Evolutionary conservation across 2,797 vertebrate genomes (phyloP).

Genomic region (Sebastes baramenuke): DNA sequence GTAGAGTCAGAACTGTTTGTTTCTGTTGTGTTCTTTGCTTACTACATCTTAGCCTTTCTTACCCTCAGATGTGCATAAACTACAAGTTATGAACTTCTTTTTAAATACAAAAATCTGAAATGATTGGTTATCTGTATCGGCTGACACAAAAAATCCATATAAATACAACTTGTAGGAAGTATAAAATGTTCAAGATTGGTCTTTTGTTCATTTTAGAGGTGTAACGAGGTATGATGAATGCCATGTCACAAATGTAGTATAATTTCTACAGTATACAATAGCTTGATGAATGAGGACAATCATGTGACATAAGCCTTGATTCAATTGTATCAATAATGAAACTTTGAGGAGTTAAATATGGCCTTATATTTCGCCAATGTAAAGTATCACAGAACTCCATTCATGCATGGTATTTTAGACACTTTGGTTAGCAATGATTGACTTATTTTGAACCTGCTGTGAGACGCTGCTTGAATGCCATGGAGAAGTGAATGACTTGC

Average conservation of each 20-base stretch:
- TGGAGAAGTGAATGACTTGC: not conserved
- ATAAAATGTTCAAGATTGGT: not conserved
- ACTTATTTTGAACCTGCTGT: not conserved
- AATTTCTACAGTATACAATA: not conserved
- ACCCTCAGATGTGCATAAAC: too few relatives aligned
- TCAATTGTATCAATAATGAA: not conserved
- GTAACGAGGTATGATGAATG: not conserved
- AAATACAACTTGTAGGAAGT: not conserved
- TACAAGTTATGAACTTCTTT: too few relatives aligned
- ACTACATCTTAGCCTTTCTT: too few relatives aligned
- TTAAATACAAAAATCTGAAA: too few relatives aligned
- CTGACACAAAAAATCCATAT: too few relatives aligned
- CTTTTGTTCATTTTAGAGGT: not conserved
- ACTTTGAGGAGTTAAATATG: not conserved
- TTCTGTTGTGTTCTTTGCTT: too few relatives aligned
- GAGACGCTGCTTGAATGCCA: not conserved
- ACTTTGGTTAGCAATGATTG: not conserved
- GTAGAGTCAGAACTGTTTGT: too few relatives aligned
- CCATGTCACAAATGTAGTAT: not conserved
- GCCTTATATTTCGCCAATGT: not conserved
- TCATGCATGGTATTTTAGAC: not conserved
- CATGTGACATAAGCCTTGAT: not conserved
- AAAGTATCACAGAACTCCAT: not conserved
- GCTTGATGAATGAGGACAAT: not conserved
- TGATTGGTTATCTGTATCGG: too few relatives aligned